A percentile compares a stretch with the other conserved stretches of the same genome.
Conservation (phyloP, 2,113 vertebrate genomes). For the Numenius arquata region DNA sequence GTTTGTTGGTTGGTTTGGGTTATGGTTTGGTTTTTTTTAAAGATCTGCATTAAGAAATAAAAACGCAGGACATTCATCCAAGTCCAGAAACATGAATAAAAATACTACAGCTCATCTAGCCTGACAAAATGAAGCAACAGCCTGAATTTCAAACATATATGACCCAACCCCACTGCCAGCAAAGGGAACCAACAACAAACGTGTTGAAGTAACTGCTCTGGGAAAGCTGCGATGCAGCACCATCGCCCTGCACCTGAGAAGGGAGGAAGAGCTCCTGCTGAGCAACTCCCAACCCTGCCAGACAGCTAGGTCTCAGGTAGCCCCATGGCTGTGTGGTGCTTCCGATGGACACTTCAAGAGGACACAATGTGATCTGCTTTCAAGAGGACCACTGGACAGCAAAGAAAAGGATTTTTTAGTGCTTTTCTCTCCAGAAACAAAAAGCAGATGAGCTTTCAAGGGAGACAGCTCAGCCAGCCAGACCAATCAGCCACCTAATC, state of each 20-base stretch:
- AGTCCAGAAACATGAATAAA: not conserved
- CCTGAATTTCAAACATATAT: not conserved
- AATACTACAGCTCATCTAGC: not conserved
- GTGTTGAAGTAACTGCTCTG: not conserved
- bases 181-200: not conserved
- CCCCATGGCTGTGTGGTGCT: not conserved
- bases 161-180: not conserved
- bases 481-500: not conserved
- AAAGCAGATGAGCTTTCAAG: not conserved
- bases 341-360: not conserved
- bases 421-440: not conserved
- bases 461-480: not conserved
- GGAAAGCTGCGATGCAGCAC: not conserved
- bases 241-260: not conserved
- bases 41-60: not conserved
- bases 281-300: not conserved
- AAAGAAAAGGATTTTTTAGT: not conserved
- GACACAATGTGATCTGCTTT: rapidly evolving
- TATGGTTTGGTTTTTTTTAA: not conserved
- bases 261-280: not conserved
- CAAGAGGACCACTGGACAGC: not conserved
- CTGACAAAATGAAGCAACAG: not conserved
- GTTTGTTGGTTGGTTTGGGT: not conserved
- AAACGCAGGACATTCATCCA: too few relatives aligned
- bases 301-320: too few relatives aligned